phyloP scores from a whole-genome alignment of 2,797 vertebrate species.

The Nothura maculosa region DNA sequence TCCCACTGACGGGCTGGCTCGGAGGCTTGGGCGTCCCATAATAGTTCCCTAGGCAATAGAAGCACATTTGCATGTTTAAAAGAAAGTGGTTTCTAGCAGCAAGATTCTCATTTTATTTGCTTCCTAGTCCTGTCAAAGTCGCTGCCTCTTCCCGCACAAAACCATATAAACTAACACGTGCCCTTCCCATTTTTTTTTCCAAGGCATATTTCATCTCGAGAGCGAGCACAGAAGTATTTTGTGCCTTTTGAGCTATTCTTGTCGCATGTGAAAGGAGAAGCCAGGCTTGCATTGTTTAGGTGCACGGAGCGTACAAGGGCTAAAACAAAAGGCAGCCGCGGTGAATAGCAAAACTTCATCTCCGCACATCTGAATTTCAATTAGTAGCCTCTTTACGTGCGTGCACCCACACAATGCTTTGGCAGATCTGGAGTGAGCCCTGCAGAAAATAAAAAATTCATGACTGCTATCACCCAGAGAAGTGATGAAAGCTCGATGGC shows the following conservation, averaged over 20 bases:
- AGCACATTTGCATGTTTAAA: conserved; percentile 89
- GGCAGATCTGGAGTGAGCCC: conserved; percentile 70
- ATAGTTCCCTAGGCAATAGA: conserved; percentile 98
- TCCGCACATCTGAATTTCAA: conserved; percentile 84
- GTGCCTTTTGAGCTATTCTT: conserved; percentile 46
- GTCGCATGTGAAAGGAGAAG: conserved; percentile 54
- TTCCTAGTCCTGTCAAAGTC: conserved; percentile 17
- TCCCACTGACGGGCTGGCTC: conserved; percentile 95
- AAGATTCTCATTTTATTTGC: background rate
- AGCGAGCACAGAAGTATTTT: conserved; percentile 48
- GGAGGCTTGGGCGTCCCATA: conserved; percentile 99
- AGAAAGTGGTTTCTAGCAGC: conserved; percentile 50
- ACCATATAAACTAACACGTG: background rate
- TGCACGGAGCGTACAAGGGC: conserved; percentile 73
- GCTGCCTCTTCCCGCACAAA: conserved; percentile 15
- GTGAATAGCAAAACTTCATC: conserved; percentile 77
- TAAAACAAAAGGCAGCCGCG: conserved; percentile 78
- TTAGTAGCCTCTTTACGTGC: conserved; percentile 70
- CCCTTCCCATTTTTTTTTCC: background rate
- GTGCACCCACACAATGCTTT: conserved; percentile 71
- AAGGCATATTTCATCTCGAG: conserved; percentile 44
- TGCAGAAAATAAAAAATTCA: conserved; percentile 82
- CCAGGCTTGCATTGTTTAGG: conserved; percentile 76
- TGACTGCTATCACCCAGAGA: conserved; percentile 64
- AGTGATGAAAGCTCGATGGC: conserved; percentile 70